Base-by-base conservation (phyloP, 2,797 vertebrate species). In the Sebastes oblongus region DNA sequence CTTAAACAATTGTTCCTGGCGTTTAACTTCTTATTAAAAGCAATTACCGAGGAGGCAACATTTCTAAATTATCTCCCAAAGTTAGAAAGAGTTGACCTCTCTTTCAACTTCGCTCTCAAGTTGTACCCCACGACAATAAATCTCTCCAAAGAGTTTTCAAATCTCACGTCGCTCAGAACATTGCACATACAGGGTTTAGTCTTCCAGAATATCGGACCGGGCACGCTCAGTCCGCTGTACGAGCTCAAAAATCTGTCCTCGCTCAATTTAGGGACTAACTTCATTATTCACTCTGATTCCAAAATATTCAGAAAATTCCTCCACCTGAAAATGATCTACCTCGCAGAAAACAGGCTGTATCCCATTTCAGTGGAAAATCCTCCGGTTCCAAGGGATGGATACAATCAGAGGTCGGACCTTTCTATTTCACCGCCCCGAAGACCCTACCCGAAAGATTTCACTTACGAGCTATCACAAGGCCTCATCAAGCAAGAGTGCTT, bases 181-280 rank as follows among this genome's bases (percentile, higher is more conserved):
- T 93, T 99, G 46, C 93, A 95, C 67, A 74, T 99, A 72, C 91
- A 91, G 29, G 98, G 95, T 16, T 96, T 97, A 32, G 96, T 99
- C 70, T 99, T 99, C 84, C 95, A 94, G 79, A 93, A 94, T 67
- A 87, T 99, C 22, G 80, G 20, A 9, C 25, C 58, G 0, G 0
- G 4, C 0, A 89, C 96, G 4, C 92, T 98, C 13, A 22, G 0
- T 1, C 92, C 96, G 4, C 89, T 99, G 55, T 88, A 89, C 12
- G 2, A 29, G 6, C 96, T 99, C 36, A 82, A 70, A 82, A 96
- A 97, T 81, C 95, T 99, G 3, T 92, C 95, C 3, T 75, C 94
- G 4, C 77, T 99, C 83, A 95, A 99, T 42, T 90, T 99, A 0
- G 96, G 96, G 11, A 97, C 97, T 27, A 99, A 99, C 88, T 99